Base-by-base conservation (phyloP, 2,113 vertebrate genomes). In the Cardinalis cardinalis region DNA sequence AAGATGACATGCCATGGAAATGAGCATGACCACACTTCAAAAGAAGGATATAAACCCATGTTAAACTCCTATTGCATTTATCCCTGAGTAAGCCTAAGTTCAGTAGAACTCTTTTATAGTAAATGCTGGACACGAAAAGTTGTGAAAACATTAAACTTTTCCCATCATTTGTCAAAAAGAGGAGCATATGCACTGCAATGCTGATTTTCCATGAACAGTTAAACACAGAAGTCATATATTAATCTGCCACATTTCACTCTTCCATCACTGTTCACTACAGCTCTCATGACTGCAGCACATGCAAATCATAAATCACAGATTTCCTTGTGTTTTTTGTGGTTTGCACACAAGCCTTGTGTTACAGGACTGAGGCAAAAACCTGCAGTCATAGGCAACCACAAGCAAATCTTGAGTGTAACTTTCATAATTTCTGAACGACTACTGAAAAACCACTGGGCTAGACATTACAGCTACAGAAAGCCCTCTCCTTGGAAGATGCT, bases 131-230 rank as follows among this genome's bases (percentile, higher is more conserved):
- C 69, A 88, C 8, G 58, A 2, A 41, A 38, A 68, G 31, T 41
- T 90, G 40, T 41, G 74, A 79, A 82, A 75, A 72, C 7, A 34
- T 61, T 58, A 61, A 91, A 79, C 12, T 26, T 82, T 84, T 83
- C 46, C 76, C 13, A 46, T 52, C 2, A 24, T 85, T 91, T 88
- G 40, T 55, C 19, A 64, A 79, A 53, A 79, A 63, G 44, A 58
- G 36, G 25, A 71, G 79, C 40, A 77, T 9, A 36, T 19, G 21
- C 43, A 63, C 18, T 17, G 40, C 31, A 38, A n/a, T 36, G 70
- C 43, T 91, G 78, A 73, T 82, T 87, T 77, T 91, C 76, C 79
- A 89, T 28, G 61, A 94, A 53, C n/a, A 91, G 56, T 80, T 88
- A 48, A 76, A 86, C 29, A 80, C 56, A 34, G 2, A 91, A 76